Percentiles rank a stretch among this genome's conserved stretches.
phyloP scores from a whole-genome alignment of 2,888 invertebrate genomes.

The Fissipunctia ypsillon region DNA sequence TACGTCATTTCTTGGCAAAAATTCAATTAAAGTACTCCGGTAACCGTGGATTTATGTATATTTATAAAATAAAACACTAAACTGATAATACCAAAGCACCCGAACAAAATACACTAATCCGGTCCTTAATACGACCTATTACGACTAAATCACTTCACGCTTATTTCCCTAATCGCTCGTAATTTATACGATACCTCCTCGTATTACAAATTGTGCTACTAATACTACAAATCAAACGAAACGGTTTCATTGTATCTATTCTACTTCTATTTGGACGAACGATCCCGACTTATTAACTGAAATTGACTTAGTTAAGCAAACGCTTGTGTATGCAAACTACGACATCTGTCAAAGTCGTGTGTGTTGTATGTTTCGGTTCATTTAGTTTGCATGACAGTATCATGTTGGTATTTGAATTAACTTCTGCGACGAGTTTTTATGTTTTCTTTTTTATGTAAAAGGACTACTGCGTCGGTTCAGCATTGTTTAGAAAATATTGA shows the following conservation, averaged over 20 bases:
- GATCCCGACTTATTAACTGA: slow-evolving; percentile 61
- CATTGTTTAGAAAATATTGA: not conserved
- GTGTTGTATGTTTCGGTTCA: slow-evolving; percentile 33
- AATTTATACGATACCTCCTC: slow-evolving; percentile 47
- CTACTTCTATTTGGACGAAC: slow-evolving; percentile 50
- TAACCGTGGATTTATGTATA: too few species aligned
- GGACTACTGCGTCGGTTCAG: not conserved
- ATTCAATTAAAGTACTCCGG: too few species aligned
- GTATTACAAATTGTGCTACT: slow-evolving; percentile 46
- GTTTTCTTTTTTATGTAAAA: not conserved
- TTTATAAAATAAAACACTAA: too few species aligned
- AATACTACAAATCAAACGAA: slow-evolving; percentile 63
- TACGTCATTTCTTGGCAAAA: too few species aligned
- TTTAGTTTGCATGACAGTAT: slow-evolving; percentile 22
- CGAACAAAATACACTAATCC: slow-evolving; percentile 32
- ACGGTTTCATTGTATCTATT: slow-evolving; percentile 47
- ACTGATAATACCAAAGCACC: not conserved
- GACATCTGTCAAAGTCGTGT: slow-evolving; percentile 56
- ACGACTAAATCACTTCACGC: slow-evolving; percentile 42
- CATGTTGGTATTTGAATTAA: slow-evolving; percentile 7
- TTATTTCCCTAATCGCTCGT: slow-evolving; percentile 51
- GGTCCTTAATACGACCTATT: slow-evolving; percentile 37
- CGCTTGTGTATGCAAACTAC: slow-evolving; percentile 47
- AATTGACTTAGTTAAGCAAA: slow-evolving; percentile 65
- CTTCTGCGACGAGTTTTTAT: not conserved